Evolutionary conservation across 2,888 invertebrate species (phyloP), one percentile per base, ranked within the genome.

Genomic region (Tribolium freemani): DNA sequence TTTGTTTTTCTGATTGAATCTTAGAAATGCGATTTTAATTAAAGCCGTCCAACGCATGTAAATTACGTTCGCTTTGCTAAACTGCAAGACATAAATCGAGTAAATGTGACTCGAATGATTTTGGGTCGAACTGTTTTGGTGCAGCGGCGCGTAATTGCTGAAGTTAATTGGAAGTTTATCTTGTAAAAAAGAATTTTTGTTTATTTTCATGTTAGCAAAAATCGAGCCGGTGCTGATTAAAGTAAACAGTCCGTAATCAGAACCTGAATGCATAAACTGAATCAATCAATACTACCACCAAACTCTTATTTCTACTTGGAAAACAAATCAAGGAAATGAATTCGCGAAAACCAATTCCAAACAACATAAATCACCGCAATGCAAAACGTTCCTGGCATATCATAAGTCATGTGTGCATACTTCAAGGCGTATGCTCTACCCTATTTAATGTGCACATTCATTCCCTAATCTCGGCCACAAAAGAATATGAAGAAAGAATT

Each of bases 301-400:
- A 76, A 69, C 72, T 75, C 77, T 77, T 70, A 70, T 54, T 70
- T 70, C 64, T 50, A 16, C 51, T 64, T 21, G 63, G 79, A 80
- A 83, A 83, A 83, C 83, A 84, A 85, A 84, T 84, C 83, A 82
- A 80, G 80, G 81, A 81, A 83, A 80, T 78, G 82, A 81, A 83
- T 83, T 82, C 78, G 82, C 83, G 81, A 82, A 84, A 85, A 84
- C 83, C 84, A 85, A 85, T 85, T 84, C 84, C 84, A 82, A 83
- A 83, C 80, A 83, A 83, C 84, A 85, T 85, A 85, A 85, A 85
- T 85, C 84, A 84, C 73, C 44, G 56, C 73, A 82, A 84, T 84
- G 84, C 84, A 84, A 85, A 85, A 83, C 82, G 84, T 79, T 83
- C 79, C 78, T 83, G 84, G 83, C 84, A 79, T 82, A 79, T 79